Base-by-base conservation (phyloP, 2,888 invertebrate species). In the Drosophila atroscutellata region DNA sequence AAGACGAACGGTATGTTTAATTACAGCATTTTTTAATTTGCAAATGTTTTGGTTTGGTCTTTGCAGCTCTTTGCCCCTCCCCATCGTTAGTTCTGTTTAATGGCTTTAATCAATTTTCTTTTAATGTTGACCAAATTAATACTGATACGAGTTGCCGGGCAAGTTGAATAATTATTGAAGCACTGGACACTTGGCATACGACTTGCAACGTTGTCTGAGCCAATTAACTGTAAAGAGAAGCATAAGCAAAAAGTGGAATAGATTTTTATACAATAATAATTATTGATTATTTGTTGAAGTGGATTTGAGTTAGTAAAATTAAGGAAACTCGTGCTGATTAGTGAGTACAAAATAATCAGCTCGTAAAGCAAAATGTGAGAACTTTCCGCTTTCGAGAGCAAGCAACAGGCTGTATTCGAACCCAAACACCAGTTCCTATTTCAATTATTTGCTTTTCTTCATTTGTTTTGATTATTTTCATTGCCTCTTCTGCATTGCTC, bases 41-140 rank as follows among this genome's bases (percentile, higher is more conserved):
- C 45, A 61, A 72, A 72, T 70, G 64, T 68, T 72, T 56, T 49
- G 51, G n/a, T 30, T 73, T 58, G 26, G n/a, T 42, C 18, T 42
- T 37, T 13, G 7, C n/a, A 9, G 15, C 30, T n/a, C 9, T 11
- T 20, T 13, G 36, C 37, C 60, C 45, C 50, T 15, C 42, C 50
- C 42, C 34, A 3, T 32, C 15, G 67, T 36, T 57, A 63, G 18
- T 69, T 42, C 62, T 70, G 73, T 32, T 65, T 84, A 85, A 85
- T 85, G 72, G 73, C 71, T 68, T 64, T 76, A 85, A 85, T 89
- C 89, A 89, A 85, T 89, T 89, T 76, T 79, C 78, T 75, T 70
- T 84, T 81, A 73, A 74, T 75, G 86, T 64, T 75, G 59, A 55
- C 80, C 72, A 87, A 86, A 79, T 84, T 71, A 79, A 80, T 72